Evolutionary conservation across 1,140 invertebrate species (phyloP), one percentile per base, ranked within the genome.

Genomic region (Drosophila insularis): DNA sequence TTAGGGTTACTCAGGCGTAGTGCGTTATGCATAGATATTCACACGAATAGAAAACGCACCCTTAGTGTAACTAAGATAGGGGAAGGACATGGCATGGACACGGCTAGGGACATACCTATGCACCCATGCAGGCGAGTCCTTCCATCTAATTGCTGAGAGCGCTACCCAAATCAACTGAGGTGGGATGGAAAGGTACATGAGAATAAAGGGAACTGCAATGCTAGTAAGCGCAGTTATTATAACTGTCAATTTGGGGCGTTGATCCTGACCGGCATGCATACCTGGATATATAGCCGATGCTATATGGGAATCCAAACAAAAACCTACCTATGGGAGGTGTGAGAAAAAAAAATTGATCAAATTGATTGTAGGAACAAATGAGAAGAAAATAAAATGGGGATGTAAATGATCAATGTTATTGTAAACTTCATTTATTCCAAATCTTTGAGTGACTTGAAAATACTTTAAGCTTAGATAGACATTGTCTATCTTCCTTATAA

Each of bases 211-310:
- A 50, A 72, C 40, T 60, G 71, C 69, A 68, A 46, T 66, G 67
- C 58, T 64, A 59, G 50, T 68, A 74, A 68, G 69, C 60, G 55
- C 84, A 89, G 89, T 89, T 87, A 87, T 89, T 89, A 8, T 35
- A 69, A 76, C 84, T 89, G 84, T 80, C 84, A 89, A 84, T 77
- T 86, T 76, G 31, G 81, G 82, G 74, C 79, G 82, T 74, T 81
- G 71, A 75, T 87, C 43, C 62, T 17, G 71, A 63, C 79, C 82
- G 69, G 84, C 84, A 72, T 67, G 63, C n/a, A 66, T 78, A 73
- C 68, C 65, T 70, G 68, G 11, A 17, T 53, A 54, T 43, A n/a
- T n/a, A n/a, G 21, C 58, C 64, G 72, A 62, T 62, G 39, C 64
- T n/a, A 43, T 63, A 63, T 71, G 74, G 74, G 62, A 78, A 78